These are phyloP conservation scores for Pachypanchax playfairii DNA, from an alignment of 2,113 vertebrate species.

Conservation along the genomic window DNA sequence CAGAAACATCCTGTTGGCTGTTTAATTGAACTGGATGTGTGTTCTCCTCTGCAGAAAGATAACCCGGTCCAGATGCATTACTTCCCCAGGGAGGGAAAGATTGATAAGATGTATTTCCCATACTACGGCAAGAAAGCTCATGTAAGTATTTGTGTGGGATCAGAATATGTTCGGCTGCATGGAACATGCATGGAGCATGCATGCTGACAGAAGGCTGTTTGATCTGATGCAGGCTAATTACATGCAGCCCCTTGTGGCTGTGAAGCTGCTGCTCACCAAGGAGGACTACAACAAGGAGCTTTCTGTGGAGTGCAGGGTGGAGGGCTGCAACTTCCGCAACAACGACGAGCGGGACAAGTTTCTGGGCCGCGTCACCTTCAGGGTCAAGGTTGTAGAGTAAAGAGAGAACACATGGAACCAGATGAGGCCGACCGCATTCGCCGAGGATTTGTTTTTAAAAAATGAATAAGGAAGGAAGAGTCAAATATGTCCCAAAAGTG, in stretches of 20 bases:
- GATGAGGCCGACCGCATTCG: slow-evolving; percentile 52
- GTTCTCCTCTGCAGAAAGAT: slow-evolving; percentile 77
- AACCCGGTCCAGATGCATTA: slow-evolving; percentile 75
- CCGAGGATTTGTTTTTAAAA: slow-evolving; percentile 58
- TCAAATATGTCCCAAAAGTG: slow-evolving; percentile 62
- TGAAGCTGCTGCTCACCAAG: slow-evolving; percentile 83
- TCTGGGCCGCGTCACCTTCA: slow-evolving; percentile 92
- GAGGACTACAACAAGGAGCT: slow-evolving; percentile 84
- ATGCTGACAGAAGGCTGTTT: slow-evolving; percentile 16
- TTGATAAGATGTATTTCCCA: slow-evolving; percentile 96
- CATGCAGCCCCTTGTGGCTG: slow-evolving; percentile 92
- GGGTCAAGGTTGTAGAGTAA: slow-evolving; percentile 85
- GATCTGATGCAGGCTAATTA: slow-evolving; percentile 82
- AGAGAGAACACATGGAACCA: slow-evolving; percentile 29
- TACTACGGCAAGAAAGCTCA: slow-evolving; percentile 95
- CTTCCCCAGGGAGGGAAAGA: slow-evolving; percentile 82
- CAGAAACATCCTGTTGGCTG: slow-evolving; percentile 7
- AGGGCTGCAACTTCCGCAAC: slow-evolving; percentile 87
- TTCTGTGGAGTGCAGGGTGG: slow-evolving; percentile 88
- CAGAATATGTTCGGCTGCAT: not conserved
- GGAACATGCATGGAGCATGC: no score
- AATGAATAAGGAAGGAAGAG: slow-evolving; percentile 48
- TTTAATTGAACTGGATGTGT: not conserved
- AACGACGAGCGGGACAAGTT: slow-evolving; percentile 94
- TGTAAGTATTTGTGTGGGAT: slow-evolving; percentile 81